phyloP scores from a whole-genome alignment of 2,888 invertebrate species.

The Salticus scenicus region DNA sequence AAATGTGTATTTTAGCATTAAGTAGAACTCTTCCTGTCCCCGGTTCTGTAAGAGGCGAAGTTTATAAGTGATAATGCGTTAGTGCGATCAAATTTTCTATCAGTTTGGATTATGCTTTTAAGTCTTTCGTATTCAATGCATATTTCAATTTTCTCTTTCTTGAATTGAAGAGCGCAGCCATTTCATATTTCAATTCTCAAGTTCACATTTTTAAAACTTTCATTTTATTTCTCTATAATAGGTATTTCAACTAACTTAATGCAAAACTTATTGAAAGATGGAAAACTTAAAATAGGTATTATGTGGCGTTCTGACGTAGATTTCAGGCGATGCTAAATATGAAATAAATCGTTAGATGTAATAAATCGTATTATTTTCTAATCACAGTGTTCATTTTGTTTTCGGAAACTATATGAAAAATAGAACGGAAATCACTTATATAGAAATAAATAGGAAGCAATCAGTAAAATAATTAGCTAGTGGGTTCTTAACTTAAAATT shows the following conservation, averaged over 20 bases:
- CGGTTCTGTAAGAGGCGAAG: slow-evolving; percentile 20
- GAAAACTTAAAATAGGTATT: too few relatives aligned
- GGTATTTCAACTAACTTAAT: background rate
- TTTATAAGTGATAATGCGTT: slow-evolving; percentile 31
- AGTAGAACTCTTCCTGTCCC: slow-evolving; percentile 25
- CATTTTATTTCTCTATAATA: background rate
- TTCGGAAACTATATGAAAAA: too few relatives aligned
- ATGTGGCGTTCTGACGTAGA: too few relatives aligned
- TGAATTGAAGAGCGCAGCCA: slow-evolving; percentile 35
- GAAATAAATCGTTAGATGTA: too few relatives aligned
- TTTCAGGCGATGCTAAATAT: too few relatives aligned
- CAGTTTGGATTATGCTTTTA: slow-evolving; percentile 46
- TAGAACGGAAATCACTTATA: too few relatives aligned
- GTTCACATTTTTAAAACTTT: background rate
- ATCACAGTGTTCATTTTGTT: too few relatives aligned
- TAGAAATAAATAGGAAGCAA: too few relatives aligned
- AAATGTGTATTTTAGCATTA: slow-evolving; percentile 41
- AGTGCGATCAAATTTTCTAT: slow-evolving; percentile 43
- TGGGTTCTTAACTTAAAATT: too few relatives aligned
- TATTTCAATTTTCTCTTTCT: slow-evolving; percentile 47
- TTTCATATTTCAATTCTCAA: slow-evolving; percentile 38
- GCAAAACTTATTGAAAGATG: background rate
- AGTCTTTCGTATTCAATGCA: slow-evolving; percentile 14
- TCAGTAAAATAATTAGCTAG: too few relatives aligned
- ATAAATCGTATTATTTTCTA: too few relatives aligned